Evolutionary conservation across 1,140 invertebrate species (phyloP).

Genomic region (Bombus polaris): DNA sequence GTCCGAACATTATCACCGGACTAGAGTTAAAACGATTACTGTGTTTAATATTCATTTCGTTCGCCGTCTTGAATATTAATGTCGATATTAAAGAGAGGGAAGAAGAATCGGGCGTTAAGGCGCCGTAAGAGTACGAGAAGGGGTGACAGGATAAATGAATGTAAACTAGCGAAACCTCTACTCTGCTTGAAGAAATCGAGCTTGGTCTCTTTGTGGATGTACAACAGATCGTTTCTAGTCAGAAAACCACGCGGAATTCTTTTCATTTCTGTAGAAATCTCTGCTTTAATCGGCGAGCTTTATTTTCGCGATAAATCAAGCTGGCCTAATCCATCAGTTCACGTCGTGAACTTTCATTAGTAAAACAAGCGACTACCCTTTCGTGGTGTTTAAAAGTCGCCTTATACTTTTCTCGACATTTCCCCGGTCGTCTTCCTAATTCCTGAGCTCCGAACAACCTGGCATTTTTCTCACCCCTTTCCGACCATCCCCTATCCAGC

Average conservation of each 20-base stretch:
- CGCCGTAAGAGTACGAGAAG: not conserved
- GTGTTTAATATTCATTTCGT: constrained; percentile 79
- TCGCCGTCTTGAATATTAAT: constrained; percentile 78
- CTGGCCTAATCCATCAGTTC: constrained; percentile 33
- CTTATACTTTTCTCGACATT: constrained; percentile 50
- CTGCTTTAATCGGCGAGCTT: constrained; percentile 30
- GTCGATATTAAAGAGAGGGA: constrained; percentile 49
- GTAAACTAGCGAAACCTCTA: constrained; percentile 15
- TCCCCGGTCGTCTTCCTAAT: constrained; percentile 69
- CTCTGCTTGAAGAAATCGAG: not conserved
- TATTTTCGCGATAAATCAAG: constrained; percentile 46
- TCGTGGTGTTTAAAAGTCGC: constrained; percentile 53
- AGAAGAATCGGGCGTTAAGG: constrained; percentile 11
- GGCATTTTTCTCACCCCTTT: constrained; percentile 79
- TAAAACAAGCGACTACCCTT: constrained; percentile 49
- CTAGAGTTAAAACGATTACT: constrained; percentile 78
- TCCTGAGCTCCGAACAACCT: constrained; percentile 73
- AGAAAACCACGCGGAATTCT: not conserved
- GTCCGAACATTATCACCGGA: constrained; percentile 60
- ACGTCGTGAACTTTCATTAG: constrained; percentile 61
- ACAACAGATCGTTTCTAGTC: constrained; percentile 11
- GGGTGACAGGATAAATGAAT: constrained; percentile 27
- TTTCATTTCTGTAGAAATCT: not conserved
- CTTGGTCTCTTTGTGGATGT: not conserved
- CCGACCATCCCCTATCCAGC: constrained; percentile 39